Conservation (phyloP, 2,888 invertebrate genomes). For the Geotrupes spiniger region DNA sequence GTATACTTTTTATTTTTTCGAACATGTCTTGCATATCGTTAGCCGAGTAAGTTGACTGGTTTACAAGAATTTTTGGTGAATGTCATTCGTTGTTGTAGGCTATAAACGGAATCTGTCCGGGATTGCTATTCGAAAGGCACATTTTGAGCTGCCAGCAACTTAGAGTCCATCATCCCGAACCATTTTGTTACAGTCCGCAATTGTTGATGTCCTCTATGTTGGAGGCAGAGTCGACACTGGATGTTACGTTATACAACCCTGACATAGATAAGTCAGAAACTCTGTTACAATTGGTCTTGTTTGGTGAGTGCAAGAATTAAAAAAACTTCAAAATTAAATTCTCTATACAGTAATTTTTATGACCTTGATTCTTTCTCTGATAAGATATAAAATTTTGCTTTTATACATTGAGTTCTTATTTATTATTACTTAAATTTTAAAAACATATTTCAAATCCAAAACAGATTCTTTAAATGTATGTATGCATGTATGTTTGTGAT, state of each 20-base stretch:
- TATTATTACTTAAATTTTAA: too few relatives aligned
- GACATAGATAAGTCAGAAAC: constrained; percentile 55
- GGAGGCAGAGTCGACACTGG: constrained; percentile 48
- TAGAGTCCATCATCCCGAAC: constrained; percentile 45
- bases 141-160: constrained; percentile 62
- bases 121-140: constrained; percentile 63
- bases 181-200: constrained; percentile 48
- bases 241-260: constrained; percentile 49
- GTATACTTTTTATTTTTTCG: constrained; percentile 67
- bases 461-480: too few relatives aligned
- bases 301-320: constrained; percentile 52
- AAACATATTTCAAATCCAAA: too few relatives aligned
- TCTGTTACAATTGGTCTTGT: constrained; percentile 57
- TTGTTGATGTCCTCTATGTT: constrained; percentile 46
- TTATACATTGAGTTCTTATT: too few relatives aligned
- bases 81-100: constrained; percentile 48
- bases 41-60: constrained; percentile 52
- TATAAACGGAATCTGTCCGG: constrained; percentile 64
- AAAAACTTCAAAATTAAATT: background rate
- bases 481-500: too few relatives aligned
- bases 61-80: constrained; percentile 4
- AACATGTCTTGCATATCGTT: constrained; percentile 62
- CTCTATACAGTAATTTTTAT: too few relatives aligned
- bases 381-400: too few relatives aligned
- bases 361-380: too few relatives aligned